Evolutionary conservation across 2,888 invertebrate genomes (phyloP).

Genomic region (Poecilus cupreus): DNA sequence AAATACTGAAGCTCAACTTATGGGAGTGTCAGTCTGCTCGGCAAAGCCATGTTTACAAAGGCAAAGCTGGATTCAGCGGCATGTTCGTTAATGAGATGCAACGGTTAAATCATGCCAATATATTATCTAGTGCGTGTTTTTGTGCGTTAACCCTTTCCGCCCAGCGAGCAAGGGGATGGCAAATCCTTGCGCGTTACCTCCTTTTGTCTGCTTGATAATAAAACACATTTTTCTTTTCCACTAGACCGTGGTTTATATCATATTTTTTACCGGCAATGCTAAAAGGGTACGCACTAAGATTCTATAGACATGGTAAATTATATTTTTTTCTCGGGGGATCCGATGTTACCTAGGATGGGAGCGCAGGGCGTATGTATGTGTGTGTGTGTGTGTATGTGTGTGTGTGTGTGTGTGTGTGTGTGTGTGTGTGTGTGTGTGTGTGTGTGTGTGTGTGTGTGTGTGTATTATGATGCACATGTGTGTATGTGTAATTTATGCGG

Average conservation of each 20-base stretch:
- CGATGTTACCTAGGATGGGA: not conserved
- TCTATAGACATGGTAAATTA: conserved; percentile 68
- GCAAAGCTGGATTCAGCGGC: not conserved
- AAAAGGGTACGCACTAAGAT: conserved; percentile 68
- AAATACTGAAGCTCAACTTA: too few species aligned
- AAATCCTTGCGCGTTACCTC: conserved; percentile 64
- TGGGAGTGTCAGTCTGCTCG: not conserved
- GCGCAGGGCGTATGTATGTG: conserved; percentile 60
- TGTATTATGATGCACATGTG: too few species aligned
- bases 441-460: conserved; percentile 46
- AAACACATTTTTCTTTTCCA: conserved; percentile 74
- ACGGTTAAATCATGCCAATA: conserved; percentile 58
- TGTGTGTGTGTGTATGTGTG: conserved; percentile 31
- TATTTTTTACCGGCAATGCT: conserved; percentile 68
- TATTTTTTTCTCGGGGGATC: conserved; percentile 65
- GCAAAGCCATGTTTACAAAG: not conserved
- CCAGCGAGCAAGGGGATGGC: conserved; percentile 60
- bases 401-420: conserved; percentile 59
- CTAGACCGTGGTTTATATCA: conserved; percentile 74
- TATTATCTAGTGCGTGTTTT: conserved; percentile 62
- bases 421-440: conserved; percentile 56
- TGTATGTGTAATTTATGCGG: conserved; percentile 68
- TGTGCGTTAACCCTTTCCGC: conserved; percentile 65
- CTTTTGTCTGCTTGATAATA: conserved; percentile 71
- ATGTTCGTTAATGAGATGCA: conserved; percentile 60